Evolutionary conservation across 2,888 invertebrate species (phyloP).

Genomic region (Mactromeris polynyma): DNA sequence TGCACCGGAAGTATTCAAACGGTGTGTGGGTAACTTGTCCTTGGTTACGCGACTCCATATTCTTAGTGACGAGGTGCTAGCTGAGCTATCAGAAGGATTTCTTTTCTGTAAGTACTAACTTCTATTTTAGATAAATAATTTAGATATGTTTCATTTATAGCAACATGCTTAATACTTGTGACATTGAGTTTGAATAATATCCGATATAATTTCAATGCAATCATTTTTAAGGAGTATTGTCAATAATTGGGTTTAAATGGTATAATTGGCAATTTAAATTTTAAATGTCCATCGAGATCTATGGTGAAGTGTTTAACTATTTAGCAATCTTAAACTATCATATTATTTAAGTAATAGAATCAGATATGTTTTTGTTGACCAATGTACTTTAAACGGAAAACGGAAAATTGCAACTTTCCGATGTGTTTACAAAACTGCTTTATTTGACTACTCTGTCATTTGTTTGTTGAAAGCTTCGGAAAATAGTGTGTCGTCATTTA

Average conservation of each 20-base stretch:
- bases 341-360: no score
- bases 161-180: not conserved
- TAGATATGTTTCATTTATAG: constrained; percentile 1
- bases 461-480: no score
- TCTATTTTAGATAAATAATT: constrained; percentile 29
- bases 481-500: no score
- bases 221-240: not conserved
- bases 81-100: constrained; percentile 34
- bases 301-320: not conserved
- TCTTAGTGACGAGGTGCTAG: constrained; percentile 69
- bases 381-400: not conserved
- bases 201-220: constrained; percentile 13
- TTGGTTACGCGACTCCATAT: constrained; percentile 77
- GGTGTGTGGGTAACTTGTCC: constrained; percentile 53
- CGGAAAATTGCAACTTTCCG: not conserved
- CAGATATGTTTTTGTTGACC: no score
- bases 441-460: no score
- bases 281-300: not conserved
- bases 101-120: constrained; percentile 50
- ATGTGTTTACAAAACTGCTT: not conserved
- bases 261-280: constrained; percentile 6
- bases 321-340: no score
- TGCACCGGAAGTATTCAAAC: constrained; percentile 48
- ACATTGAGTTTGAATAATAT: not conserved
- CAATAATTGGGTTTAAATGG: not conserved